Base-by-base conservation (phyloP, 2,113 vertebrate genomes). In the Macroglossus sobrinus region DNA sequence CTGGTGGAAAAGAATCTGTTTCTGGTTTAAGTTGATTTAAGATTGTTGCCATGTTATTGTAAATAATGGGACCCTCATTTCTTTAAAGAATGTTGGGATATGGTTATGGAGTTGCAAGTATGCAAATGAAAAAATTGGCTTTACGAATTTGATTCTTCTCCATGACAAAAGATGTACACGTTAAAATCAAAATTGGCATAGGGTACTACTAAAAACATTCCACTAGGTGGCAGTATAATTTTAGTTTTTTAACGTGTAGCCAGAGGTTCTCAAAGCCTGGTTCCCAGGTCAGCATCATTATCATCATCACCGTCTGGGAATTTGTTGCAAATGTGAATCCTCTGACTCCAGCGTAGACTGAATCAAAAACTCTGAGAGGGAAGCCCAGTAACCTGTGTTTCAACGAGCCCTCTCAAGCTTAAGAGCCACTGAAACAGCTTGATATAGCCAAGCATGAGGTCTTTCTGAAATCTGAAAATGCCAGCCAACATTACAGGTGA, bases 1-100 rank as follows among this genome's bases (percentile, higher is more conserved):
- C 38, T 86, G 57, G 87, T 97, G 96, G 97, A 98, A 97, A 97
- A 97, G 89, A 95, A 95, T 94, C 96, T 97, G 97, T 96, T 97
- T 97, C 80, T 97, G 40, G 82, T 97, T 97, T 98, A 95, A 86
- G 57, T 80, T 86, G 96, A 71, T 92, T 97, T 92, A 94, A 97
- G 94, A 95, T 89, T 64, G 30, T 79, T 95, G 66, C 96, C 96
- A 76, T 93, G 64, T 92, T 95, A 95, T 55, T 87, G 61, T 97
- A 97, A 97, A 95, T 95, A 97, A 84, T 35, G 75, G 90, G 94
- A 95, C 88, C 64, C 33, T 87, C 79, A 38, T 93, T 84, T 82
- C 79, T 96, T 96, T 86, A 89, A 93, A 95, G 86, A 88, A 82
- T 61, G 64, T 94, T 94, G 69, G 89, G 80, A 68, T 84, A 81